Base-by-base conservation (phyloP, 2,113 vertebrate genomes). In the Dendrocopos noguchii region DNA sequence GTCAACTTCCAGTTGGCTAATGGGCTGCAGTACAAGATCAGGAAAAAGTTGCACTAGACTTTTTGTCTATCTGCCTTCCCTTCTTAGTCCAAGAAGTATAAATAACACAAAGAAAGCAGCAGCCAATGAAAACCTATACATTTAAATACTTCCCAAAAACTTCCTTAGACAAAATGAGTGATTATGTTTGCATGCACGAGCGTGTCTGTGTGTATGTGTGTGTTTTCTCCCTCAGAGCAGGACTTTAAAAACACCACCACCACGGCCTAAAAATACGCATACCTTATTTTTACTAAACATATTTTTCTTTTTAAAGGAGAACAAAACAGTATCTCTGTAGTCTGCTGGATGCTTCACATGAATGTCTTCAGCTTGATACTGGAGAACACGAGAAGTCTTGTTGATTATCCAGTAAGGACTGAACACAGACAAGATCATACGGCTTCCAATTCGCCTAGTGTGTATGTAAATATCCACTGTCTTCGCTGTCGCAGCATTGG, bases 371-470 rank as follows among this genome's bases (percentile, higher is more conserved):
- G 99, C 98, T n/a, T 94, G 93, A 96, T 99, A 99, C 96, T 99
- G 99, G 20, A 99, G 98, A 39, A 99, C 96, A 3, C 99, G 97
- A 2, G 98, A 98, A 1, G 99, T 99, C 95, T 99, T 99, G 96
- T 99, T 99, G 97, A 99, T 99, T 57, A 99, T 98, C 99, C 99
- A 99, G 50, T 99, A 99, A 1, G 99, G 99, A 61, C 99, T 99
- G 87, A 98, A 99, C 46, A 99, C 90, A 1, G 99, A 98, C 42
- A 99, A 85, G 79, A 99, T 80, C 83, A 98, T 50, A 2, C 94
- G 97, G 81, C 98, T 97, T 8, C 96, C 79, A 1, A 86, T n/a
- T 9, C 53, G 80, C 12, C 93, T 90, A 11, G 97, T 94, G 1
- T 99, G 99, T 10, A 99, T 10, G 16, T 96, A 98, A 70, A 99